A percentile compares a stretch with the other conserved stretches of the same genome.
Conservation (phyloP, 2,888 invertebrate genomes). For the Formica aserva region DNA sequence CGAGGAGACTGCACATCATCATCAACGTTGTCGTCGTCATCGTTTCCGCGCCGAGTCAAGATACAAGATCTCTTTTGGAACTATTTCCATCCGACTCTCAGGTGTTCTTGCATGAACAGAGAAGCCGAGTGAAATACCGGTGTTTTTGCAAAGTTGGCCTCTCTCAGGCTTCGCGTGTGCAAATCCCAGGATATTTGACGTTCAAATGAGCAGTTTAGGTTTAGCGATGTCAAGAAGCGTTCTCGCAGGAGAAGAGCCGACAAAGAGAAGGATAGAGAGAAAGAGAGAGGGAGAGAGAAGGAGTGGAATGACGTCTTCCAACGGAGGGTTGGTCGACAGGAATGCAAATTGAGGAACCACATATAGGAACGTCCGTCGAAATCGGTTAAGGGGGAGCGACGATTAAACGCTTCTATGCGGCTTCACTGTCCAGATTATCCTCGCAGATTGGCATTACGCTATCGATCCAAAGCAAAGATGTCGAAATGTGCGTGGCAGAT, state of each 20-base stretch:
- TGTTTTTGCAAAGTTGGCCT: conserved; percentile 59
- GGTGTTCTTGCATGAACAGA: conserved; percentile 34
- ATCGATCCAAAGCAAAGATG: conserved; percentile 38
- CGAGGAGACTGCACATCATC: conserved; percentile 49
- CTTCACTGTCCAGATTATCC: conserved; percentile 36
- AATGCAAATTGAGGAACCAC: conserved; percentile 51
- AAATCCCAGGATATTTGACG: conserved; percentile 2
- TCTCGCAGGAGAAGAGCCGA: conserved; percentile 15
- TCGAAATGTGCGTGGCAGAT: conserved; percentile 34
- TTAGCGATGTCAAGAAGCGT: conserved; percentile 30
- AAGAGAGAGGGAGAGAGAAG: not conserved
- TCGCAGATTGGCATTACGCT: conserved; percentile 32
- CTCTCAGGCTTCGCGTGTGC: not conserved
- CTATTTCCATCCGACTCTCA: conserved; percentile 29
- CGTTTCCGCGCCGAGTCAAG: conserved; percentile 40
- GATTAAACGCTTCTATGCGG: conserved; percentile 52
- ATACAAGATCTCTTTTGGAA: conserved; percentile 18
- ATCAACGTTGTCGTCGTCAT: conserved; percentile 63
- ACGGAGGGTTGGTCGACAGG: conserved; percentile 38
- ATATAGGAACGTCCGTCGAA: conserved; percentile 46
- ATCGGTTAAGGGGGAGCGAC: conserved; percentile 45
- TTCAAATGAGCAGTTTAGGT: conserved; percentile 50
- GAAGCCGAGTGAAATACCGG: conserved; percentile 65
- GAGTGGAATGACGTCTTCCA: not conserved
- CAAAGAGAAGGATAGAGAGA: not conserved